Evolutionary conservation across 1,140 invertebrate species (phyloP), one percentile per base, ranked within the genome.

Genomic region (Trachymyrmex cornetzi): DNA sequence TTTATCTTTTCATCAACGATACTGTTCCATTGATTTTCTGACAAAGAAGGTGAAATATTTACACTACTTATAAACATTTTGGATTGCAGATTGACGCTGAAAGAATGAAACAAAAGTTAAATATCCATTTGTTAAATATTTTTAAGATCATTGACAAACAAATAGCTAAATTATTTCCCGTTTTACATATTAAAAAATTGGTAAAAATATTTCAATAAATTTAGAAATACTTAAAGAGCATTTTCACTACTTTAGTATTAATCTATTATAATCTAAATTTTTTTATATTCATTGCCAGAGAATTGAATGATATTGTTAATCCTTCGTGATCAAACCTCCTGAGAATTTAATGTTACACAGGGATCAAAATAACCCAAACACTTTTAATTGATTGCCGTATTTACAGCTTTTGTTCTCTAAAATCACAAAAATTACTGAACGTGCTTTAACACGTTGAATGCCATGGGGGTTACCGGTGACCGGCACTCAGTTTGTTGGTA

Each of bases 261-360:
- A 50, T 27, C 2, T 48, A 11, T 11, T 48, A 66, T 19, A 38
- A 44, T 61, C 0, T 22, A 38, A 77, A 24, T 61, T 24, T 44
- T 53, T 53, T 11, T 9, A 30, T 30, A 3, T 82, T 27, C 12
- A 48, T 82, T 34, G 6, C 16, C 5, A 19, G 19, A 81, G 12
- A 71, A 69, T 81, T 22, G 16, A 34, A 34, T 81, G 24, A 71
- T 50, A 57, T 57, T 22, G 34, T 38, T 38, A 9, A 38, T 38
- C 2, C 38, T 44, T 44, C 9, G 38, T 44, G 11, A 1, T 44
- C 38, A 44, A 9, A 44, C 0, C 38, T 11, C 11, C 38, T 44
- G 38, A 44, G 9, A 44, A 44, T 11, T 44, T 44, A 44, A 44
- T 44, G 11, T 44, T 11, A 44, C 38, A 44, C 2, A 44, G 38